A percentile compares a stretch with the other conserved stretches of the same genome.
phyloP scores from a whole-genome alignment of 2,113 vertebrate species.

The Neoarius graeffei region DNA sequence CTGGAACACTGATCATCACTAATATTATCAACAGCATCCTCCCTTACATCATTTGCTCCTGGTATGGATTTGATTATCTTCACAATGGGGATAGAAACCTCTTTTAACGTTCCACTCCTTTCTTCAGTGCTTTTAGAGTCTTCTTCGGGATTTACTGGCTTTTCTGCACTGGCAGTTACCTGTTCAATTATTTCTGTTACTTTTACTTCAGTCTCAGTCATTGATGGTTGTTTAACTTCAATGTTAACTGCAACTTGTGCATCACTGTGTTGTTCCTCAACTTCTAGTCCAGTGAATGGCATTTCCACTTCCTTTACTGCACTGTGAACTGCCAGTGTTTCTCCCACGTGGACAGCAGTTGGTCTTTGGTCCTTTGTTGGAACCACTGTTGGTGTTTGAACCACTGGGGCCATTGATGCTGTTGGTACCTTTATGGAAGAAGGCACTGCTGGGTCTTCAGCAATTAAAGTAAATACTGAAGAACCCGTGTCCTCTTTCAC shows the following conservation, averaged over 20 bases:
- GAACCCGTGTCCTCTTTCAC: background rate
- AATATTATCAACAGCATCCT: constrained; percentile 67
- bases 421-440: background rate
- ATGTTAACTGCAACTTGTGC: background rate
- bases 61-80: background rate
- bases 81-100: background rate
- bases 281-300: background rate
- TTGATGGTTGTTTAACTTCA: constrained; percentile 17
- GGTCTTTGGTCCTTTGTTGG: background rate
- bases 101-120: background rate
- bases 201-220: constrained; percentile 18
- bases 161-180: background rate
- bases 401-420: background rate
- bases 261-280: background rate
- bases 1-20: background rate
- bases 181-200: constrained; percentile 3
- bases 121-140: background rate
- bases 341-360: background rate
- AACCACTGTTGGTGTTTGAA: background rate
- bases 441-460: background rate
- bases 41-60: constrained; percentile 62
- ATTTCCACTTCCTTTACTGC: background rate
- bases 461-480: background rate
- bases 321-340: background rate
- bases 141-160: background rate